Conservation (phyloP, 2,888 invertebrate species). For the Linnaemya vulpina region DNA sequence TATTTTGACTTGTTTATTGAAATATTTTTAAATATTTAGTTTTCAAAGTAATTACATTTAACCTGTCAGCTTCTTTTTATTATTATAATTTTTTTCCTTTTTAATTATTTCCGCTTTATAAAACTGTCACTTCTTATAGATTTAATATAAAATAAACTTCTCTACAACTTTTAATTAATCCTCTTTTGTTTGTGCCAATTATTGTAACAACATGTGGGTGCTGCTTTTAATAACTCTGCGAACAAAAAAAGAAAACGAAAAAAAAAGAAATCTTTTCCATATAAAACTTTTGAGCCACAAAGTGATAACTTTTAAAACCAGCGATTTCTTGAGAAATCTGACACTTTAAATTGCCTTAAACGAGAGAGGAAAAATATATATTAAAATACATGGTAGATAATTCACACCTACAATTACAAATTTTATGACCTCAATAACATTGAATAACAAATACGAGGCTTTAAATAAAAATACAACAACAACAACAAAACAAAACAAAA, state of each 20-base stretch:
- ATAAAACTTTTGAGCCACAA: slow-evolving; percentile 35
- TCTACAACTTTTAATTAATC: slow-evolving; percentile 67
- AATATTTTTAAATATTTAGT: not conserved
- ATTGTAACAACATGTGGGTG: slow-evolving; percentile 66
- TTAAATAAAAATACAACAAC: slow-evolving; percentile 45
- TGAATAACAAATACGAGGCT: slow-evolving; percentile 66
- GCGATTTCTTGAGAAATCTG: slow-evolving; percentile 64
- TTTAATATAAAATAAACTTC: slow-evolving; percentile 23
- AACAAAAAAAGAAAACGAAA: too few relatives aligned
- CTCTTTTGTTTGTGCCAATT: slow-evolving; percentile 67
- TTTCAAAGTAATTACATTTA: slow-evolving; percentile 34
- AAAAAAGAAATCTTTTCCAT: slow-evolving; percentile 32
- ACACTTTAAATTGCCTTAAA: slow-evolving; percentile 56
- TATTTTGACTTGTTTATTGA: too few relatives aligned
- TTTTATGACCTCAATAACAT: slow-evolving; percentile 72
- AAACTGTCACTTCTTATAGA: slow-evolving; percentile 44
- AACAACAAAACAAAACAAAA: slow-evolving; percentile 34
- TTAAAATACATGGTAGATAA: slow-evolving; percentile 59
- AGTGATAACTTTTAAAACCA: slow-evolving; percentile 46
- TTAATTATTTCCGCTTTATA: slow-evolving; percentile 58
- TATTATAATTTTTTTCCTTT: not conserved
- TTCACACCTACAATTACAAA: slow-evolving; percentile 72
- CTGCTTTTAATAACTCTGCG: not conserved
- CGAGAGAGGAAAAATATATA: not conserved
- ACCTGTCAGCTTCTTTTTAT: slow-evolving; percentile 40